phyloP scores from a whole-genome alignment of 2,888 invertebrate species.

The Acrobeloides nanus region DNA sequence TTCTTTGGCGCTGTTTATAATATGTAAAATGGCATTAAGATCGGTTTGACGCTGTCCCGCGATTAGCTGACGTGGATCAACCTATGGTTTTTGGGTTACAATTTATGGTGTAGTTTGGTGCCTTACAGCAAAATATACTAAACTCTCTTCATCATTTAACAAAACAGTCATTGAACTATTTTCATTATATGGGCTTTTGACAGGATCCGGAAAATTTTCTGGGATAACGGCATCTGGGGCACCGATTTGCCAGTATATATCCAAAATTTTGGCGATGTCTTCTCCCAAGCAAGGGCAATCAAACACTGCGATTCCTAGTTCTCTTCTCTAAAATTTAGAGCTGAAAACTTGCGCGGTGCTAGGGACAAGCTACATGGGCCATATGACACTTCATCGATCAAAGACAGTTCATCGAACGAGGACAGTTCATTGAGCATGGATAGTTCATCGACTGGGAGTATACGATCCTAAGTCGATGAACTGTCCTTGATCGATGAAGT shows the following conservation, averaged over 20 bases:
- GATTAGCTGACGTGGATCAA: too few relatives aligned
- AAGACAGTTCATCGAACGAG: too few relatives aligned
- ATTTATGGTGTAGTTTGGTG: too few relatives aligned
- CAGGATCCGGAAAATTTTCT: slow-evolving; percentile 22
- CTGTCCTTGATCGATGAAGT: too few relatives aligned
- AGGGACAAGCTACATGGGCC: too few relatives aligned
- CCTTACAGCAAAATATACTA: slow-evolving; percentile 18
- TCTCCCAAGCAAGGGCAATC: slow-evolving; percentile 76
- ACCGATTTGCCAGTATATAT: slow-evolving; percentile 56
- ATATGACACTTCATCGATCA: too few relatives aligned
- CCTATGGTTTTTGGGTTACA: too few relatives aligned
- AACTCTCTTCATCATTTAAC: slow-evolving; percentile 18
- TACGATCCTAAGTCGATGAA: too few relatives aligned
- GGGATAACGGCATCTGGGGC: slow-evolving; percentile 33
- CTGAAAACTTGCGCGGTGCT: too few relatives aligned
- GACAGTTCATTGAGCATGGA: too few relatives aligned
- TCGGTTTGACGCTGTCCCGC: slow-evolving; percentile 44
- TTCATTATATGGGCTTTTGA: slow-evolving; percentile 25
- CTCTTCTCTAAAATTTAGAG: slow-evolving; percentile 59
- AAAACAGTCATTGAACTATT: slow-evolving; percentile 30
- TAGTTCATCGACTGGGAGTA: too few relatives aligned
- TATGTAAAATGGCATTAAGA: slow-evolving; percentile 30
- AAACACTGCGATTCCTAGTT: slow-evolving; percentile 73
- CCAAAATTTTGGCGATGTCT: slow-evolving; percentile 82
- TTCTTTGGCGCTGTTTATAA: slow-evolving; percentile 18